Evolutionary conservation across 2,113 vertebrate species (phyloP).

Genomic region (Oxyruncus cristatus): DNA sequence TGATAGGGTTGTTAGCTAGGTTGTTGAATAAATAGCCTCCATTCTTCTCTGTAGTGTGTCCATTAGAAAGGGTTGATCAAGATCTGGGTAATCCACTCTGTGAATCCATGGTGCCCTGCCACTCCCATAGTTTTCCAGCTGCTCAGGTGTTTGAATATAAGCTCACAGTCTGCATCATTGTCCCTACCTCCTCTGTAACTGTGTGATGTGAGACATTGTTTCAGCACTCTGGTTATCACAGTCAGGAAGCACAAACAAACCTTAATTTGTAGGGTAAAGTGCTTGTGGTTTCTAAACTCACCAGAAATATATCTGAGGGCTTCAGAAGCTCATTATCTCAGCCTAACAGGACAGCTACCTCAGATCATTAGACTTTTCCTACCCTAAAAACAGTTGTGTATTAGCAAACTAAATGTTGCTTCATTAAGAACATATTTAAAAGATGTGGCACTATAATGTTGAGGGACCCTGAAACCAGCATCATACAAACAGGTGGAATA

Average conservation of each 20-base stretch:
- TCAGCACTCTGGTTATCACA: not conserved
- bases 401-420: constrained; percentile 13
- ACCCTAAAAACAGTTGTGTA: constrained; percentile 18
- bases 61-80: not conserved
- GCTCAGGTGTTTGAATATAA: not conserved
- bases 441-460: not conserved
- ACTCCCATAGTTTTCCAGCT: not conserved
- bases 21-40: not conserved
- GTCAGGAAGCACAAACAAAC: not conserved
- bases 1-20: not conserved
- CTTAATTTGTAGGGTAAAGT: not conserved
- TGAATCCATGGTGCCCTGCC: not conserved
- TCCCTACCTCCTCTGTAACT: not conserved
- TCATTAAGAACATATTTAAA: constrained; percentile 1
- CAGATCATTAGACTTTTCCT: constrained; percentile 5
- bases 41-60: not conserved
- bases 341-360: not conserved
- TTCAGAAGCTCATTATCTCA: constrained; percentile 34
- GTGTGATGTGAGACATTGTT: not conserved
- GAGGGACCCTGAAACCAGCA: not conserved
- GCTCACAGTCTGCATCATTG: not conserved
- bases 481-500: constrained; percentile 23
- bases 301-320: not conserved
- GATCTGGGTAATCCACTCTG: not conserved
- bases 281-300: not conserved